Base-by-base conservation (phyloP, 2,888 invertebrate species). In the Oscheius sp. region DNA sequence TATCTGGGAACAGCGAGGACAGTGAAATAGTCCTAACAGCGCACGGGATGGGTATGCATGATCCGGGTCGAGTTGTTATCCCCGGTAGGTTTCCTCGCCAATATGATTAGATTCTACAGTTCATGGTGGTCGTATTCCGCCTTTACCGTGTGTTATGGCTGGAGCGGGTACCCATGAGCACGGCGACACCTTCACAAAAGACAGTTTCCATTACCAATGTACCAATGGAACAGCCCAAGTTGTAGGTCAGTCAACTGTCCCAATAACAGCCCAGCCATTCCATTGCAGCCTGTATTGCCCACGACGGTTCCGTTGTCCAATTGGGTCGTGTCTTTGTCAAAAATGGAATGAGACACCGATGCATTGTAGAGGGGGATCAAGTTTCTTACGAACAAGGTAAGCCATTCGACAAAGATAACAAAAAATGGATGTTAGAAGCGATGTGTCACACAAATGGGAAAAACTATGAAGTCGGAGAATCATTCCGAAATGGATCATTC, bases 211-310 rank as follows among this genome's bases (percentile, higher is more conserved):
- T 73, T 87, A 87, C 73, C 78, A 76, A 25, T 87, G 87, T 73
- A 83, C 80, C 69, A 87, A 87, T 74, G 87, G 87, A 13, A 87
- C 87, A 1, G 86, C 87, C 18, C 87, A 87, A 72, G 87, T 87
- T 35, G 85, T 87, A 29, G 87, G 87, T 87, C 52, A 72, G 82
- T 52, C 18, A 3, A 18, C 16, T 35, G 12, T 27, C 21, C 6
- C n/a, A 18, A 23, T 16, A 21, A n/a, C 23, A 21, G 6, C 13
- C 27, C 12, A 35, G 13, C 16, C 59, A n/a, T 29, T 41, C 27
- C 55, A n/a, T 46, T 58, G 59, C 74, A 87, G 87, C 87, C 1
- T 87, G 87, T 70, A 79, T 87, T 55, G 77, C 86, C 41, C 85
- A 86, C 63, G 87, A 87, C 72, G 81, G 81, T 52, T 84, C 86